Evolutionary conservation across 2,113 vertebrate genomes (phyloP).

Genomic region (Laticauda colubrina): DNA sequence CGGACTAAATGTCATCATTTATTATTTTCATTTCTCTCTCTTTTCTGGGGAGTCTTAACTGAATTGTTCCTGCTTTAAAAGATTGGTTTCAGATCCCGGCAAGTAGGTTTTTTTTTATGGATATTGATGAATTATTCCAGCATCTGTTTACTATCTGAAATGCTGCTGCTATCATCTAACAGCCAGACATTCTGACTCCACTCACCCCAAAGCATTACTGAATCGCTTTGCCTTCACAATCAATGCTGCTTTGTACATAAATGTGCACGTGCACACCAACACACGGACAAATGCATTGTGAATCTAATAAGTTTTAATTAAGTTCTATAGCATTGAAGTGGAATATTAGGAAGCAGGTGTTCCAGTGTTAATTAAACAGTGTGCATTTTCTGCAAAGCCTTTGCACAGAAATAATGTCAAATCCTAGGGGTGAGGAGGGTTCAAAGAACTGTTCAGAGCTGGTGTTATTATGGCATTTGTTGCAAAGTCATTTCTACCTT

Average conservation of each 20-base stretch:
- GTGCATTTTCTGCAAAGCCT: slow-evolving; percentile 26
- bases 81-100: slow-evolving; percentile 47
- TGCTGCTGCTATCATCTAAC: slow-evolving; percentile 58
- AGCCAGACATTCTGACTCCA: slow-evolving; percentile 66
- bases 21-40: neutral
- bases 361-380: slow-evolving; percentile 44
- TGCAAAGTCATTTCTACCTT: slow-evolving; percentile 25
- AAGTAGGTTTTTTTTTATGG: slow-evolving; percentile 51
- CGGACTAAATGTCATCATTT: neutral
- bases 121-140: slow-evolving; percentile 66
- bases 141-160: slow-evolving; percentile 65
- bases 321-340: slow-evolving; percentile 40
- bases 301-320: slow-evolving; percentile 61
- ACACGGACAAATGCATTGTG: slow-evolving; percentile 25
- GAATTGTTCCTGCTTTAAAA: slow-evolving; percentile 55
- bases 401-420: slow-evolving; percentile 28
- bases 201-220: slow-evolving; percentile 56
- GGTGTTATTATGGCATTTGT: slow-evolving; percentile 4
- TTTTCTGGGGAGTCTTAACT: slow-evolving; percentile 26
- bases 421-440: neutral
- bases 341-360: slow-evolving; percentile 44
- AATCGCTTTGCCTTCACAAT: slow-evolving; percentile 54
- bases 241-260: slow-evolving; percentile 49
- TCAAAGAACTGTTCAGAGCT: slow-evolving; percentile 40
- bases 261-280: neutral